Conservation (phyloP, 2,888 invertebrate genomes). For the Gastracanthus pulcherrimus region DNA sequence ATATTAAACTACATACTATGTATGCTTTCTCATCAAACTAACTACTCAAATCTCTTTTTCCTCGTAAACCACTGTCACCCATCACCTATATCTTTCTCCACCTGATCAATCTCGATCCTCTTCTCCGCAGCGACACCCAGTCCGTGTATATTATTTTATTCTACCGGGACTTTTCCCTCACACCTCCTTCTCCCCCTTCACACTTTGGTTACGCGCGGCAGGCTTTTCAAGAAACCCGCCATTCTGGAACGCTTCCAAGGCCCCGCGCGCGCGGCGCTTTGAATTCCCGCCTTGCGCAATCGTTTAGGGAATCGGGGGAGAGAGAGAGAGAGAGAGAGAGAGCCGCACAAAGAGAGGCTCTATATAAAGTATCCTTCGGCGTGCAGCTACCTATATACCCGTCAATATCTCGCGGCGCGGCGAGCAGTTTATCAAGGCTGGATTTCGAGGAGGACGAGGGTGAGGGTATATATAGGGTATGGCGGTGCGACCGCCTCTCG, state of each 20-base stretch:
- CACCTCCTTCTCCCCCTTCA: background rate
- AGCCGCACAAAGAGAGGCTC: constrained; percentile 25
- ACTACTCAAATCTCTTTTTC: no score
- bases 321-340: no score
- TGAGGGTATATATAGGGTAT: no score
- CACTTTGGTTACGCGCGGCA: background rate
- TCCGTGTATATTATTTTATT: no score
- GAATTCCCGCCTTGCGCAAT: constrained; percentile 14
- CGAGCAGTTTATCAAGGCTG: constrained; percentile 11
- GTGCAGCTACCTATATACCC: background rate
- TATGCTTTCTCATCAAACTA: no score
- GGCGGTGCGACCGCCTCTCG: no score
- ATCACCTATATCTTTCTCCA: no score
- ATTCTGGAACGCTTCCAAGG: constrained; percentile 31
- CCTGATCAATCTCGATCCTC: no score
- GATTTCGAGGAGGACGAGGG: background rate
- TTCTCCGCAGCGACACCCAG: no score
- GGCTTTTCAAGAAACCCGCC: background rate
- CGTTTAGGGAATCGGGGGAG: constrained; percentile 38
- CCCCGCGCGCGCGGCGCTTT: no score
- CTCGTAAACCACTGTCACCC: no score
- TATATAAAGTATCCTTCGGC: constrained; percentile 17
- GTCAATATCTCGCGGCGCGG: constrained; percentile 15
- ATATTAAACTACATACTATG: no score
- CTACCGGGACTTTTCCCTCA: background rate